Evolutionary conservation across 1,140 invertebrate species (phyloP), one percentile per base, ranked within the genome.

Genomic region (Pseudomyrmex concolor): DNA sequence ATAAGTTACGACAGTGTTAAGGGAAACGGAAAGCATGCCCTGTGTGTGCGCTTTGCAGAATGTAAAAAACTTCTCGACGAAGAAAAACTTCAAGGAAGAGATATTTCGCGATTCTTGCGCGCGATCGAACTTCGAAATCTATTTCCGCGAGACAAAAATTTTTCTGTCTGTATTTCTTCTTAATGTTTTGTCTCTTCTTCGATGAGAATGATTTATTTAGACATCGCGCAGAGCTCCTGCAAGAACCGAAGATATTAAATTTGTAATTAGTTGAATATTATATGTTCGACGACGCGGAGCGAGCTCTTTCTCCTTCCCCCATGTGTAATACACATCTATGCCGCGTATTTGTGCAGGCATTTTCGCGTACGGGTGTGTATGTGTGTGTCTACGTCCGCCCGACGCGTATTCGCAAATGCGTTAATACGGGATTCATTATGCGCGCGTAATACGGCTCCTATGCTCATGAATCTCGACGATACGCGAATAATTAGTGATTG

Each of bases 1-100:
- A 94, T 94, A 93, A 94, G 92, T 94, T 93, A 94, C 91, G 86
- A 84, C 90, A 83, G 89, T 89, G 88, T 89, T 91, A 91, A 92
- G 90, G 89, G 90, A 91, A 94, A 93, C 90, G 91, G 89, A 89
- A 71, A 77, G 81, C 55, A 43, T 43, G 51, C 54, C 55, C 71
- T 80, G 59, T 71, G 64, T 78, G 76, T 15, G 64, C 76, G 55
- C 15, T 22, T 74, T 84, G 62, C 60, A 51, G n/a, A 78, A 74
- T 71, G 76, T 86, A 70, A 74, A 74, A 50, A 62, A 54, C 74
- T 45, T 34, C 48, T 57, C 48, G 59, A 55, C 57, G 34, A n/a
- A 43, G n/a, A 63, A 34, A 43, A 55, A 25, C 13, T 34, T 34
- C 62, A 5, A 25, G 12, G n/a, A 60, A 43, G 15, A 17, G 10